A percentile compares a stretch with the other conserved stretches of the same genome.
Evolutionary conservation across 35 echinoderm and acorn worm species (phyloP).

Genomic region (Diadema setosum): DNA sequence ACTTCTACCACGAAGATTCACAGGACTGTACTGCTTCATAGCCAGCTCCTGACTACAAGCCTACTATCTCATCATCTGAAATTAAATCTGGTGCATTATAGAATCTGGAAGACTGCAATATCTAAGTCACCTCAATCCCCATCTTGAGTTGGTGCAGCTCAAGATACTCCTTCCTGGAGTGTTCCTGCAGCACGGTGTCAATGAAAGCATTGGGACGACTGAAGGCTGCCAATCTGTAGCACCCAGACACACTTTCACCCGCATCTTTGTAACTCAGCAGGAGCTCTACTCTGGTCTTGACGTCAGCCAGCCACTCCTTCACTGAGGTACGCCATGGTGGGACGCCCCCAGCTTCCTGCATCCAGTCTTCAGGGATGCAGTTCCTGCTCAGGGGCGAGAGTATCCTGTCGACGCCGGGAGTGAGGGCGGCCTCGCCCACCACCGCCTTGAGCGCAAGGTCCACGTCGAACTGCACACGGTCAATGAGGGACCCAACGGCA

Average conservation of each 20-base stretch:
- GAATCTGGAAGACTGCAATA: not conserved
- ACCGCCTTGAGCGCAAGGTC: conserved; percentile 36
- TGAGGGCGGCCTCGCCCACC: conserved; percentile 40
- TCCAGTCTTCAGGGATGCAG: conserved; percentile 44
- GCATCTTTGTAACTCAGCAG: conserved; percentile 7
- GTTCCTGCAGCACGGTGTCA: conserved; percentile 52
- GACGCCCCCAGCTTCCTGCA: not conserved
- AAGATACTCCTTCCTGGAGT: conserved; percentile 85
- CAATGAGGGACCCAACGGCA: not conserved
- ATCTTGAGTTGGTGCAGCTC: conserved; percentile 55
- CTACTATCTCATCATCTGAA: not conserved
- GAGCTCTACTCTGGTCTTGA: conserved; percentile 16
- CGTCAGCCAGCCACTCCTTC: conserved; percentile 9
- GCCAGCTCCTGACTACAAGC: not conserved
- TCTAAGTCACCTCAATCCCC: conserved; percentile 55
- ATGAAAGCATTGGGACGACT: conserved; percentile 58
- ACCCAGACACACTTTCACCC: not conserved
- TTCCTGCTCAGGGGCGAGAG: conserved; percentile 28
- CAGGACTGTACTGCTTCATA: no score
- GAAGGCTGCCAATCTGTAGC: conserved; percentile 61
- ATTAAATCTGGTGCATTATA: not conserved
- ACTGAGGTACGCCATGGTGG: not conserved
- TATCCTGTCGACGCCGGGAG: conserved; percentile 3
- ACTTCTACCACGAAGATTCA: no score
- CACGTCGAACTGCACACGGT: conserved; percentile 45